Percentiles rank a stretch among this genome's conserved stretches.
Evolutionary conservation across 2,113 vertebrate genomes (phyloP).

Genomic region (Thymallus thymallus): DNA sequence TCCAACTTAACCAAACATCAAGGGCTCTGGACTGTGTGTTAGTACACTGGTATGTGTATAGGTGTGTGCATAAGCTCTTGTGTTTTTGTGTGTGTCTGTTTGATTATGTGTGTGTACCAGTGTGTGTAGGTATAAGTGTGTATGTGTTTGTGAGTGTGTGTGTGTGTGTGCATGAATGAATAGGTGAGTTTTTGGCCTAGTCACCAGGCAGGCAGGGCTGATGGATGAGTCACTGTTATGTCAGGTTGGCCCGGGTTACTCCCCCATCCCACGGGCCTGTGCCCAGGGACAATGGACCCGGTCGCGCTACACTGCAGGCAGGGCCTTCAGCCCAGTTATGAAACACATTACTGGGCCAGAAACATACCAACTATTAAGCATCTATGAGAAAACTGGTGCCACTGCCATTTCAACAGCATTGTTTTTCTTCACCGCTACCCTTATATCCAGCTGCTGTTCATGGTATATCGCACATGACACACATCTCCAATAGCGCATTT

Average conservation of each 20-base stretch:
- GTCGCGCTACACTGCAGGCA: too few relatives aligned
- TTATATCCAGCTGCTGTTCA: neutral
- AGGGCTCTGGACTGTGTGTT: neutral
- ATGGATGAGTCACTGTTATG: constrained; percentile 1
- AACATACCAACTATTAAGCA: too few relatives aligned
- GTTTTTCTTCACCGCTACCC: neutral
- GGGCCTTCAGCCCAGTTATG: too few relatives aligned
- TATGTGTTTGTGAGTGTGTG: neutral
- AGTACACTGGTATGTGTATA: neutral
- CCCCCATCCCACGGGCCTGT: constrained; percentile 2
- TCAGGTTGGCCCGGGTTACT: neutral
- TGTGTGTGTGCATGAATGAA: neutral
- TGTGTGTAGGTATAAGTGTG: neutral
- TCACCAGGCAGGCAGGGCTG: neutral
- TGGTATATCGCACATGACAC: neutral
- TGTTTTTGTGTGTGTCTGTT: neutral
- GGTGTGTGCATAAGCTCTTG: neutral
- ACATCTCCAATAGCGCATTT: neutral
- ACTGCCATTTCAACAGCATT: neutral
- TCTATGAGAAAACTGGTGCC: neutral
- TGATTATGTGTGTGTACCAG: neutral
- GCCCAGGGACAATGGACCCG: neutral
- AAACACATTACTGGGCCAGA: too few relatives aligned
- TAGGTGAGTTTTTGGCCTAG: neutral
- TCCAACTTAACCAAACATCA: neutral